phyloP scores from a whole-genome alignment of 2,113 vertebrate species.

The Chloebia gouldiae region DNA sequence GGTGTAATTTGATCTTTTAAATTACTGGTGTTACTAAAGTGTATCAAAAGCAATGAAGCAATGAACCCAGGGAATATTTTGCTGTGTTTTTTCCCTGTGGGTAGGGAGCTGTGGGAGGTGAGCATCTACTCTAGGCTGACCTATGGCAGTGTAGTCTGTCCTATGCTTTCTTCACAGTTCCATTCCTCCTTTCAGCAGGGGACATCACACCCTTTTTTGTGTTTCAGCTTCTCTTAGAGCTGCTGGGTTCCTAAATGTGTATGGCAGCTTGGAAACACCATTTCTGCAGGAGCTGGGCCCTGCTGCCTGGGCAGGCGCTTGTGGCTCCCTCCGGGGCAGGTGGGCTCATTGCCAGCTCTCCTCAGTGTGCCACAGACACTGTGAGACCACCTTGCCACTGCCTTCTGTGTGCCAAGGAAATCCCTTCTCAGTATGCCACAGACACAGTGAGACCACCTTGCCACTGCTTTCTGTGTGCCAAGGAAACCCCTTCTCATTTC shows the following conservation, averaged over 20 bases:
- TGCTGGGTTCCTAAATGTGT: neutral
- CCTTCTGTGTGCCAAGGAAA: no score
- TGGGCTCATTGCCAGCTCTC: neutral
- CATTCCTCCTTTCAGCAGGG: neutral
- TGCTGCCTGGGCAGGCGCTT: neutral
- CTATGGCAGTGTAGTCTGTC: neutral
- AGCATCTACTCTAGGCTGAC: neutral
- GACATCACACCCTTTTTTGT: neutral
- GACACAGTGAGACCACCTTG: neutral
- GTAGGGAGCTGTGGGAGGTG: neutral
- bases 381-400: no score
- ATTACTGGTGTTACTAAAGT: neutral
- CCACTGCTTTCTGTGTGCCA: neutral
- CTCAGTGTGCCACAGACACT: fast-evolving
- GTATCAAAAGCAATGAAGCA: neutral
- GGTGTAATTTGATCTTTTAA: neutral
- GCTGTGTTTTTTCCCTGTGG: neutral
- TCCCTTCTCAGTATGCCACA: no score
- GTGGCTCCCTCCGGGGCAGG: neutral
- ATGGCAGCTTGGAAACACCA: neutral
- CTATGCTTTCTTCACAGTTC: neutral
- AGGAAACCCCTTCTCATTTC: neutral
- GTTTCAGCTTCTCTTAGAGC: neutral
- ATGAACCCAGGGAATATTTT: neutral
- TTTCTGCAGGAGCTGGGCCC: neutral